Conservation (phyloP, 2,888 invertebrate genomes). For the Ichneumoninae sp. region DNA sequence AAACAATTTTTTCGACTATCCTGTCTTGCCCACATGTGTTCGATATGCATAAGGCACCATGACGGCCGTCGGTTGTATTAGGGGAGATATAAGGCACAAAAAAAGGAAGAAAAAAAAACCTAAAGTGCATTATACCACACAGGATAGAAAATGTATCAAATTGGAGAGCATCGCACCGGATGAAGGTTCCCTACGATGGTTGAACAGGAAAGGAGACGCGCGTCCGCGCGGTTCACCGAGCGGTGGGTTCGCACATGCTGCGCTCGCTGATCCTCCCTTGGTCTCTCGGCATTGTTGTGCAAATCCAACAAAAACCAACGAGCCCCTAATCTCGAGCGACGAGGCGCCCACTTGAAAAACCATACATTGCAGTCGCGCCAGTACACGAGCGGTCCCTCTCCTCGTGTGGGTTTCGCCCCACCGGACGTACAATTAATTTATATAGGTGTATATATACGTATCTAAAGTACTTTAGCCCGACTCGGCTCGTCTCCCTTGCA, state of each 20-base stretch:
- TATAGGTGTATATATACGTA: constrained; percentile 75
- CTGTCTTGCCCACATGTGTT: constrained; percentile 30
- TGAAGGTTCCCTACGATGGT: constrained; percentile 77
- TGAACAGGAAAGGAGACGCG: constrained; percentile 33
- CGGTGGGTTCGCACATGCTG: constrained; percentile 81
- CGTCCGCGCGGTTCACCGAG: constrained; percentile 69
- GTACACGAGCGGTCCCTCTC: constrained; percentile 2
- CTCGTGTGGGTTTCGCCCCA: constrained; percentile 71
- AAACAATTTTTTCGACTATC: constrained; percentile 24
- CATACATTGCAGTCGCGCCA: constrained; percentile 35
- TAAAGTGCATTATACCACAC: constrained; percentile 69
- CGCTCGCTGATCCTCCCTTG: constrained; percentile 77
- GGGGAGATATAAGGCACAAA: constrained; percentile 51
- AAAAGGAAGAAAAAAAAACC: constrained; percentile 70
- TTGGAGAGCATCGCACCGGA: constrained; percentile 79
- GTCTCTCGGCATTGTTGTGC: constrained; percentile 81
- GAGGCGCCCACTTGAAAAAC: constrained; percentile 79
- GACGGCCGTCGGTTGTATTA: constrained; percentile 7
- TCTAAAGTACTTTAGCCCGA: constrained; percentile 76
- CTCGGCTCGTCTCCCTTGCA: constrained; percentile 66
- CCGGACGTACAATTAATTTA: constrained; percentile 82
- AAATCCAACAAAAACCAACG: constrained; percentile 83
- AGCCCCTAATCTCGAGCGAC: constrained; percentile 80
- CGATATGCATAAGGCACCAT: not conserved
- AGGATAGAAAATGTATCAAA: constrained; percentile 81